Conservation (phyloP, 2,888 invertebrate species). For the Drosophila parthenogenetica region DNA sequence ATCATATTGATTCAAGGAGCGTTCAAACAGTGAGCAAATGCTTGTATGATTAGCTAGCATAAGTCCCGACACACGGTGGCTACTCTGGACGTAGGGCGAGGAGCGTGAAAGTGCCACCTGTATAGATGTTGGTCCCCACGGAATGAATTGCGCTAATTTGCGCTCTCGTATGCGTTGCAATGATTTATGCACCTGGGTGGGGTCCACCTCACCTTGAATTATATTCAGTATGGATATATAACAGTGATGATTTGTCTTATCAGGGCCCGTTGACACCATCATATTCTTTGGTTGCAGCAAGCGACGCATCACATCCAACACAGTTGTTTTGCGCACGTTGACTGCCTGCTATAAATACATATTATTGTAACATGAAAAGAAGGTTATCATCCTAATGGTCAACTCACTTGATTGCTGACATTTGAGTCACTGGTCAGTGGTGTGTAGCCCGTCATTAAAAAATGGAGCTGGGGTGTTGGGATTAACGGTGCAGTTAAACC, state of each 20-base stretch:
- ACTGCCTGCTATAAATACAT: constrained; percentile 79
- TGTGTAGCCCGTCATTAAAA: constrained; percentile 99
- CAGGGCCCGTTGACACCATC: constrained; percentile 99
- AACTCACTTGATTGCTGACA: constrained; percentile 66
- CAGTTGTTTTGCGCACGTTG: constrained; percentile 97
- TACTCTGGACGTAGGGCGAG: constrained; percentile 97
- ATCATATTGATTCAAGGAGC: constrained; percentile 96
- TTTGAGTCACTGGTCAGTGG: constrained; percentile 96
- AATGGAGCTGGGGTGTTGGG: constrained; percentile 99
- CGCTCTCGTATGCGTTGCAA: constrained; percentile 97
- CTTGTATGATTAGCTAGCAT: constrained; percentile 99
- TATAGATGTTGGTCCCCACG: constrained; percentile 99
- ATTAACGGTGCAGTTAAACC: constrained; percentile 97
- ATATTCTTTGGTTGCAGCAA: constrained; percentile 99
- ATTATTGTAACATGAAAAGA: background rate
- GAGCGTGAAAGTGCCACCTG: constrained; percentile 98
- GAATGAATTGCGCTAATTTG: constrained; percentile 97
- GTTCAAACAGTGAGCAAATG: constrained; percentile 97
- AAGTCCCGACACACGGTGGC: constrained; percentile 97
- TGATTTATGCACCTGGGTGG: constrained; percentile 98
- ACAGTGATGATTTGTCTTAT: constrained; percentile 95
- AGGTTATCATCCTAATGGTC: no score
- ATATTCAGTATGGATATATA: constrained; percentile 99
- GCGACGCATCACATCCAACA: constrained; percentile 98
- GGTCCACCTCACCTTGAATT: constrained; percentile 99